These are phyloP conservation scores for Nicator chloris DNA, from an alignment of 2,113 vertebrate genomes.

Conservation along the genomic window DNA sequence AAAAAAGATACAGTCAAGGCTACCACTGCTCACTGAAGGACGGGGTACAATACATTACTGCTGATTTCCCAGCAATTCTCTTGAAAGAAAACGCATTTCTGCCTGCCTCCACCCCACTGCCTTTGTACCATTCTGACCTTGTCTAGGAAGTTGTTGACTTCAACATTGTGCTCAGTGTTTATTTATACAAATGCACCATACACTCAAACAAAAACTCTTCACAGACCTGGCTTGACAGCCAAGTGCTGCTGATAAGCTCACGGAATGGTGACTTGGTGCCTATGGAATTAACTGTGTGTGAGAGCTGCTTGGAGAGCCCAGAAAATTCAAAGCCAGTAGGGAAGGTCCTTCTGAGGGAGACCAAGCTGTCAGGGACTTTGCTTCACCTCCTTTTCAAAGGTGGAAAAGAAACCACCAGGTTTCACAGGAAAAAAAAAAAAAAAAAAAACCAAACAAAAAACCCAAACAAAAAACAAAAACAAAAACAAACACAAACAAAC, in stretches of 20 bases:
- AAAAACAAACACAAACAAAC: too few species aligned
- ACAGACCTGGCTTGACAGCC: background rate
- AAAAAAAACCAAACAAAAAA: too few species aligned
- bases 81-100: constrained; percentile 71
- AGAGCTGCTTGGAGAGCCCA: background rate
- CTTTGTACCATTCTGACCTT: constrained; percentile 62
- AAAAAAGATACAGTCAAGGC: constrained; percentile 39
- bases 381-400: background rate
- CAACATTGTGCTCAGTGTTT: constrained; percentile 62
- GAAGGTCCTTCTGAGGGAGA: background rate
- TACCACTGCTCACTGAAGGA: constrained; percentile 57
- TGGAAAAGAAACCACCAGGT: background rate
- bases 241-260: constrained; percentile 51
- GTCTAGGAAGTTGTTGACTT: constrained; percentile 59
- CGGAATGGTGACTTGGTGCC: background rate
- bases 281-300: background rate
- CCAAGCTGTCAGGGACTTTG: background rate
- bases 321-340: background rate
- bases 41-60: constrained; percentile 56
- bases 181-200: constrained; percentile 60
- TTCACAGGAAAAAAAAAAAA: background rate
- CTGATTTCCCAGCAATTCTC: constrained; percentile 64
- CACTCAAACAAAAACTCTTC: constrained; percentile 54
- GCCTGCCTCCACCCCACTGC: constrained; percentile 29
- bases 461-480: too few species aligned